Base-by-base conservation (phyloP, 2,888 invertebrate genomes). In the Drosophila parthenogenetica region DNA sequence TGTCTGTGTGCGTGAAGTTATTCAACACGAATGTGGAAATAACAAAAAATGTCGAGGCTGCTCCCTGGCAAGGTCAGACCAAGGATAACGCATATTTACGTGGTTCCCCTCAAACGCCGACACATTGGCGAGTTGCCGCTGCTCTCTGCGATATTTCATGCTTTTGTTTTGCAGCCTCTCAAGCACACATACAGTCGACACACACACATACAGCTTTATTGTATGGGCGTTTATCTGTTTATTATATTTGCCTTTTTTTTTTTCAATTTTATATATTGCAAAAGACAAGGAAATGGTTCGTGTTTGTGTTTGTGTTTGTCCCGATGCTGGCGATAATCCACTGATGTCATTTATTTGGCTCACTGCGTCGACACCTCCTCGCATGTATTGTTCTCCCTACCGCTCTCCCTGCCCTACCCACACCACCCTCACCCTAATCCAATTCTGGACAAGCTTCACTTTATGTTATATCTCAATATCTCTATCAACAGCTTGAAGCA, bases 51-150 rank as follows among this genome's bases (percentile, higher is more conserved):
- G 76, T 53, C 69, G 72, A 64, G 72, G 70, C 74, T 61, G 70
- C 67, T 64, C 68, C 64, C 62, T 57, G 65, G 64, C 89, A 90
- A 90, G 90, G 90, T 89, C 89, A 89, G 61, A 72, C 66, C 87
- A 90, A 90, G 90, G 90, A 87, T 84, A 81, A 80, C 77, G 79
- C 80, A 79, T 77, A 86, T 84, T 82, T 87, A 82, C 85, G 84
- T 85, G 77, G 57, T 77, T 66, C 64, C 60, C 40, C 51, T 46
- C 53, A 53, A 69, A 63, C 78, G 73, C 64, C 77, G 70, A 71
- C 83, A 72, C 70, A 73, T 78, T 78, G 69, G 66, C 60, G 65
- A 55, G 71, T 17, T 54, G 54, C 45, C 13, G 50, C 64, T 55
- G 71, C 69, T 66, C 62, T 61, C 50, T 63, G 68, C 60, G 64